phyloP scores from a whole-genome alignment of 2,797 vertebrate species.

The Xerus rutilus region DNA sequence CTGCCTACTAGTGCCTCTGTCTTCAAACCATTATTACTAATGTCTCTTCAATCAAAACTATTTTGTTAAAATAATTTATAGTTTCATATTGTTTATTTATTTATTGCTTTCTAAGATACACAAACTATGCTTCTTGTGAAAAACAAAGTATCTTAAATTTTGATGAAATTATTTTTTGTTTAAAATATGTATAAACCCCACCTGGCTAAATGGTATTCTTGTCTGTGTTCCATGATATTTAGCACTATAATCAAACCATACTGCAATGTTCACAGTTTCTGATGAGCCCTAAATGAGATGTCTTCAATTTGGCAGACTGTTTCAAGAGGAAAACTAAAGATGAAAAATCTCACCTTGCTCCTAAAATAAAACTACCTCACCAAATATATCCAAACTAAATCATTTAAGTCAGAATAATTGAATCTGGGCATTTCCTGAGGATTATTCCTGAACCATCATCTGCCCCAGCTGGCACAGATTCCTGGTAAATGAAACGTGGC shows the following conservation, averaged over 20 bases:
- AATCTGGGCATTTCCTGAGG: constrained; percentile 42
- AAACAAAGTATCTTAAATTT: constrained; percentile 74
- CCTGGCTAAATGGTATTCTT: constrained; percentile 80
- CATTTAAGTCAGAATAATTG: constrained; percentile 54
- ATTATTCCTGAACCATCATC: neutral
- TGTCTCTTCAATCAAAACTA: neutral
- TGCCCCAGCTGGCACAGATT: neutral
- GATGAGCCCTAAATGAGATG: constrained; percentile 77
- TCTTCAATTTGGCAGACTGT: constrained; percentile 70
- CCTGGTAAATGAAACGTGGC: constrained; percentile 25
- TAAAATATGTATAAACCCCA: constrained; percentile 76
- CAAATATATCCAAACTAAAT: constrained; percentile 7
- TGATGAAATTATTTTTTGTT: constrained; percentile 71
- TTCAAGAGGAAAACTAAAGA: constrained; percentile 71
- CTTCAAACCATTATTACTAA: neutral
- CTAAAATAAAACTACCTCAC: constrained; percentile 65
- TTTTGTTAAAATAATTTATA: constrained; percentile 62
- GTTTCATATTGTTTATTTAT: neutral
- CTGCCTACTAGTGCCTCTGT: neutral
- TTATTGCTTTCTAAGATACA: constrained; percentile 31
- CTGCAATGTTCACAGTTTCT: constrained; percentile 69
- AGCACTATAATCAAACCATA: constrained; percentile 81
- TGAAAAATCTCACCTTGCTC: constrained; percentile 59
- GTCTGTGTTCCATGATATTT: constrained; percentile 67
- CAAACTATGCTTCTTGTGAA: constrained; percentile 66